Evolutionary conservation across 1,140 invertebrate genomes (phyloP).

Genomic region (Hydropsyche tenuis): DNA sequence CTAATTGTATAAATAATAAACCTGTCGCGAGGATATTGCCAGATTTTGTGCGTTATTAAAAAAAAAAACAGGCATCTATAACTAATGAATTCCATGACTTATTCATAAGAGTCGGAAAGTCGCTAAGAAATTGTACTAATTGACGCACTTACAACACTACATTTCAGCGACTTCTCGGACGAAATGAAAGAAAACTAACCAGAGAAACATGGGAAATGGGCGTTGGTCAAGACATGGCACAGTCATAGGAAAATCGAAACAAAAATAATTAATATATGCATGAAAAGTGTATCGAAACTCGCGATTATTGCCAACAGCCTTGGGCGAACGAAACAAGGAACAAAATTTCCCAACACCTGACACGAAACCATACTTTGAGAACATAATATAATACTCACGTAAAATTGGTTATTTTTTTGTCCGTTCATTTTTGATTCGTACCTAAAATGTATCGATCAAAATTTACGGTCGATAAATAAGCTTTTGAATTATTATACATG

Average conservation of each 20-base stretch:
- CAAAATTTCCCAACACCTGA: background rate
- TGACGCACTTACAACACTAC: conserved; percentile 7
- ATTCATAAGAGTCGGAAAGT: conserved; percentile 5
- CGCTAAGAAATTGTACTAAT: conserved; percentile 21
- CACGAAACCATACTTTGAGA: too few relatives aligned
- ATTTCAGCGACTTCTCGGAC: conserved; percentile 9
- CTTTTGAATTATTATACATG: background rate
- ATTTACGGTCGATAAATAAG: conserved; percentile 9
- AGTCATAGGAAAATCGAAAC: background rate
- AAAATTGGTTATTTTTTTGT: conserved; percentile 2
- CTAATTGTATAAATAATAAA: background rate
- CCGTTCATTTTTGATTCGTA: too few relatives aligned
- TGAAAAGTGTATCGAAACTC: too few relatives aligned
- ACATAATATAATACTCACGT: background rate
- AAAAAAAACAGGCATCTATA: too few relatives aligned
- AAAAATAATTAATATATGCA: background rate
- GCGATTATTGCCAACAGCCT: background rate
- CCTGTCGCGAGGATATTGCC: conserved; percentile 7
- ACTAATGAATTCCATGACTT: conserved; percentile 2
- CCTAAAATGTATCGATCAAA: background rate
- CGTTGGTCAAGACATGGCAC: conserved; percentile 3
- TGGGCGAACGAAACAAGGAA: background rate
- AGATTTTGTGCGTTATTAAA: too few relatives aligned
- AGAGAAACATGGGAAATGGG: background rate
- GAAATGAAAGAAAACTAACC: conserved; percentile 5